phyloP scores from a whole-genome alignment of 2,113 vertebrate genomes.

The Microtus pennsylvanicus region DNA sequence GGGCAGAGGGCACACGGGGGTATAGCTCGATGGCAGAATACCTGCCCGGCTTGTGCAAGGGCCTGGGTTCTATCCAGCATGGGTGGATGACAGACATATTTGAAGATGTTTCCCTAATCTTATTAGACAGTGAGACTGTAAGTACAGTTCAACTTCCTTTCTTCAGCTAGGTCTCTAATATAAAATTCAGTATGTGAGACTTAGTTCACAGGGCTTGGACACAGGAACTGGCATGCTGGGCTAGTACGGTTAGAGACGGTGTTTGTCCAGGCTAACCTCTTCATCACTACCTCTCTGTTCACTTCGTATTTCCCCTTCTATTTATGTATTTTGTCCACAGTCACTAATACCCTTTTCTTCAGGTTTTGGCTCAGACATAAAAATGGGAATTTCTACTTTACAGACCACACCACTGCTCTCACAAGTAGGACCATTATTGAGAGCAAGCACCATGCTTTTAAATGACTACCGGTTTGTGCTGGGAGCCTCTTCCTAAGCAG shows the following conservation, averaged over 20 bases:
- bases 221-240: neutral
- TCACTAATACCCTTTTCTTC: neutral
- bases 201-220: neutral
- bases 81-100: neutral
- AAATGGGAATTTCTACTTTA: neutral
- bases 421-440: neutral
- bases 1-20: neutral
- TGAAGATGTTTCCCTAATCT: neutral
- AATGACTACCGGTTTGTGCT: neutral
- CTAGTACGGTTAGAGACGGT: neutral
- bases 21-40: neutral
- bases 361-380: neutral
- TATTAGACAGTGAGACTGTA: neutral
- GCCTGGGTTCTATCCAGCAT: neutral
- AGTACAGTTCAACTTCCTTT: neutral
- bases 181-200: neutral
- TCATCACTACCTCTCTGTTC: neutral
- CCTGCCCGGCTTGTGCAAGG: neutral
- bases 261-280: neutral
- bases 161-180: neutral
- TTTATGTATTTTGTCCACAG: neutral
- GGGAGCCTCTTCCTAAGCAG: neutral
- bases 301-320: neutral
- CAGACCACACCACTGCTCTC: neutral
- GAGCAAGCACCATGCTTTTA: neutral